Percentiles rank a stretch among this genome's conserved stretches.
Evolutionary conservation across 1,140 invertebrate genomes (phyloP).

Genomic region (Drosophila tropicalis): DNA sequence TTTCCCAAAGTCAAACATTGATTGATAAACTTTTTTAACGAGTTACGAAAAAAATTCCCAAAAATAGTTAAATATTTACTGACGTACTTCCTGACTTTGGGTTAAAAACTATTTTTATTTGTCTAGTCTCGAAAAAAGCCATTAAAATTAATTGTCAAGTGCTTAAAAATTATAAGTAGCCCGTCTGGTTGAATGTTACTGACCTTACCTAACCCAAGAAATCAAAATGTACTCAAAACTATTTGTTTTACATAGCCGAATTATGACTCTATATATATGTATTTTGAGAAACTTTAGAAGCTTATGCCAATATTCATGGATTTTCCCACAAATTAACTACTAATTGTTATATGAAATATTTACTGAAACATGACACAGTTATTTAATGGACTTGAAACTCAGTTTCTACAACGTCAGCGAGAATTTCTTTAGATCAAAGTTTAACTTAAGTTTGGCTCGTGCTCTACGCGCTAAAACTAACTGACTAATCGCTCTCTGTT

Average conservation of each 20-base stretch:
- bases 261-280: background rate
- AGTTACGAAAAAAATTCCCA: too few relatives aligned
- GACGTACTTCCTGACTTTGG: background rate
- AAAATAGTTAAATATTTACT: background rate
- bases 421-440: constrained; percentile 38
- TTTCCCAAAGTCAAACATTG: too few relatives aligned
- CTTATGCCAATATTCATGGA: constrained; percentile 17
- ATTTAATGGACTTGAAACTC: constrained; percentile 4
- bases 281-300: constrained; percentile 8
- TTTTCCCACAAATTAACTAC: constrained; percentile 25
- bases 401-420: constrained; percentile 42
- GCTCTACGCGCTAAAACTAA: background rate
- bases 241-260: too few relatives aligned
- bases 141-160: background rate
- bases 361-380: constrained; percentile 38
- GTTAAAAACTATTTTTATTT: background rate
- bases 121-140: background rate
- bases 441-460: constrained; percentile 16
- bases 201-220: background rate
- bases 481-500: background rate
- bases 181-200: background rate
- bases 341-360: constrained; percentile 26
- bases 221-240: background rate
- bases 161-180: constrained; percentile 6
- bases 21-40: too few relatives aligned